These are phyloP conservation scores for Dolichotis patagonum DNA, from an alignment of 2,113 vertebrate genomes.

Conservation along the genomic window DNA sequence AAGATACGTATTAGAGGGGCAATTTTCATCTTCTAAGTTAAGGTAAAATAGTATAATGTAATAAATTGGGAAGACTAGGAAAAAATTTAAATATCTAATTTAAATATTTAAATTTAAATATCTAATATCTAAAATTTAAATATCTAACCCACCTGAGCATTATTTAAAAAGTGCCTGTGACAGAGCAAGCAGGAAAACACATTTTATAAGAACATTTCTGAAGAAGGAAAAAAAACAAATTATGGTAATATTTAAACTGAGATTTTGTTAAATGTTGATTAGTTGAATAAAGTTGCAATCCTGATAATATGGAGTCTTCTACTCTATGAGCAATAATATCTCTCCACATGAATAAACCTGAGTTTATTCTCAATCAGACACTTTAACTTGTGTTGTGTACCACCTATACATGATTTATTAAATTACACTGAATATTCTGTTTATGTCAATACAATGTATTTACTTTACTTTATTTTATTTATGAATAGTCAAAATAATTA, in stretches of 20 bases:
- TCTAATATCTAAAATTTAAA: too few species aligned
- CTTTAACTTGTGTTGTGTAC: not conserved
- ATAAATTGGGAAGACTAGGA: not conserved
- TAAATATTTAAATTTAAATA: too few species aligned
- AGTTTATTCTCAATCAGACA: not conserved
- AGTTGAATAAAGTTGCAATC: not conserved
- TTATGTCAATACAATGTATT: not conserved
- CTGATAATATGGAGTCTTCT: not conserved
- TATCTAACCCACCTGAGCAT: not conserved
- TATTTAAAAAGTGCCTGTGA: not conserved
- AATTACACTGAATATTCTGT: not conserved
- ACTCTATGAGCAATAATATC: not conserved
- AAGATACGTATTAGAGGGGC: not conserved
- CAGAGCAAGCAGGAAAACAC: not conserved
- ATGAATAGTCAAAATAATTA: conserved; percentile 1
- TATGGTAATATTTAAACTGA: not conserved
- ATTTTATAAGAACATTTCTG: not conserved
- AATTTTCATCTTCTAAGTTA: not conserved
- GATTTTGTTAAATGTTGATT: not conserved
- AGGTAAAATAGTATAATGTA: not conserved
- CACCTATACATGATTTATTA: not conserved
- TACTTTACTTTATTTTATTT: not conserved
- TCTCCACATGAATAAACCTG: not conserved
- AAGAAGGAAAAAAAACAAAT: not conserved
- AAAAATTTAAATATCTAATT: not conserved